phyloP scores from a whole-genome alignment of 2,113 vertebrate genomes.

The Nothoprocta perdicaria region DNA sequence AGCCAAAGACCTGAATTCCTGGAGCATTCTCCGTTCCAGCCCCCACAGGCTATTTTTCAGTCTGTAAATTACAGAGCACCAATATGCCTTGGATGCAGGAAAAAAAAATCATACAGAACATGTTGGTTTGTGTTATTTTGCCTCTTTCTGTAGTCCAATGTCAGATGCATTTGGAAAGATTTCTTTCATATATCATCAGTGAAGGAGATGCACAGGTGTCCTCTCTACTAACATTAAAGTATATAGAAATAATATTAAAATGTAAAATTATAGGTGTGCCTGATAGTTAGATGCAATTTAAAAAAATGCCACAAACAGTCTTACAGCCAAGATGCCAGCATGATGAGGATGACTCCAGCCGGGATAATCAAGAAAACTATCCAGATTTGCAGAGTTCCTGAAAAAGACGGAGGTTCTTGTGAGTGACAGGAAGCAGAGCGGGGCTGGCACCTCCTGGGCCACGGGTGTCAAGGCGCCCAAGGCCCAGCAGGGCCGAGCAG shows the following conservation, averaged over 20 bases:
- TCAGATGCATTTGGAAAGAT: background rate
- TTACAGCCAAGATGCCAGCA: conserved; percentile 5
- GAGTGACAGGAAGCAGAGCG: background rate
- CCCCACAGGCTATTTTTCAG: background rate
- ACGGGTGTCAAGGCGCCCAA: background rate
- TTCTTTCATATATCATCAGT: background rate
- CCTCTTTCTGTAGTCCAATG: background rate
- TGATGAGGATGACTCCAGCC: background rate
- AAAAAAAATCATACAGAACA: background rate
- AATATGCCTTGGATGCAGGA: too few relatives aligned
- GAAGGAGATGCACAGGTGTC: background rate
- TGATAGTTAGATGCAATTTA: background rate
- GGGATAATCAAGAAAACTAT: background rate
- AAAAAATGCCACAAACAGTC: background rate
- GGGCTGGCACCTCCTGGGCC: background rate
- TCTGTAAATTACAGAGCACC: background rate
- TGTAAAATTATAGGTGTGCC: background rate
- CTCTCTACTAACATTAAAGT: background rate
- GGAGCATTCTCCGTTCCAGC: background rate
- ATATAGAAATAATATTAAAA: background rate
- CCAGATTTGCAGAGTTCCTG: conserved; percentile 20
- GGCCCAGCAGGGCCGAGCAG: too few relatives aligned
- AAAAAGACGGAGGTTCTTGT: background rate
- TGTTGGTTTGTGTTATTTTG: background rate
- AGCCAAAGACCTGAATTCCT: background rate